Evolutionary conservation across 2,113 vertebrate genomes (phyloP).

Genomic region (Corythornis vintsioides): DNA sequence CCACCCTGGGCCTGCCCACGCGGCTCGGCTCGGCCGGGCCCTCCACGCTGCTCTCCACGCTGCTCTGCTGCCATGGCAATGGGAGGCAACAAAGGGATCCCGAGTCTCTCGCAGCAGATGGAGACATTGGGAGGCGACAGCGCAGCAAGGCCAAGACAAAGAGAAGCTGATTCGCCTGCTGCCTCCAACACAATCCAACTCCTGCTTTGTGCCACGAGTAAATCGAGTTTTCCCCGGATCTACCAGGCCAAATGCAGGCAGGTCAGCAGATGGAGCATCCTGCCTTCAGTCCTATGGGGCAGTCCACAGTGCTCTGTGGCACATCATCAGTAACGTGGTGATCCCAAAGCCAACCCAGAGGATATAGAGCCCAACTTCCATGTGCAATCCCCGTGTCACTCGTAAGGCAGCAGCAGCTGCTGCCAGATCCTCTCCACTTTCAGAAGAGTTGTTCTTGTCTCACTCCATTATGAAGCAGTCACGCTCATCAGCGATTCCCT

Average conservation of each 20-base stretch:
- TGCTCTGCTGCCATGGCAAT: conserved; percentile 64
- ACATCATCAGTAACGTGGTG: background rate
- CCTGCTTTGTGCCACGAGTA: background rate
- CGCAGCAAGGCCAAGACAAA: conserved; percentile 16
- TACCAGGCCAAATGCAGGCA: background rate
- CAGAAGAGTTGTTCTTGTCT: background rate
- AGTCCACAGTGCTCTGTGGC: background rate
- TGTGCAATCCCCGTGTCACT: background rate
- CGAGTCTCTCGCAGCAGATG: background rate
- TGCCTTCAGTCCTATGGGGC: background rate
- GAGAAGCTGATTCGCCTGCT: conserved; percentile 25
- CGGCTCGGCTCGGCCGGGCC: background rate
- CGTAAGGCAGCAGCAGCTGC: background rate
- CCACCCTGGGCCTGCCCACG: background rate
- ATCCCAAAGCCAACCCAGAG: background rate
- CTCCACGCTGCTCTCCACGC: background rate
- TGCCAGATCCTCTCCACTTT: background rate
- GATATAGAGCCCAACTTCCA: background rate
- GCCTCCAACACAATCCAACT: background rate
- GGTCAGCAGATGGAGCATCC: background rate
- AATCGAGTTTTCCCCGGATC: background rate
- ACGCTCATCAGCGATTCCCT: background rate
- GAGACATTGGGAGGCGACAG: background rate
- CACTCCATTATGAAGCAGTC: conserved; percentile 24
- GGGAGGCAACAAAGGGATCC: conserved; percentile 43